phyloP scores from a whole-genome alignment of 2,797 vertebrate genomes.

The Neomorphus geoffroyi region DNA sequence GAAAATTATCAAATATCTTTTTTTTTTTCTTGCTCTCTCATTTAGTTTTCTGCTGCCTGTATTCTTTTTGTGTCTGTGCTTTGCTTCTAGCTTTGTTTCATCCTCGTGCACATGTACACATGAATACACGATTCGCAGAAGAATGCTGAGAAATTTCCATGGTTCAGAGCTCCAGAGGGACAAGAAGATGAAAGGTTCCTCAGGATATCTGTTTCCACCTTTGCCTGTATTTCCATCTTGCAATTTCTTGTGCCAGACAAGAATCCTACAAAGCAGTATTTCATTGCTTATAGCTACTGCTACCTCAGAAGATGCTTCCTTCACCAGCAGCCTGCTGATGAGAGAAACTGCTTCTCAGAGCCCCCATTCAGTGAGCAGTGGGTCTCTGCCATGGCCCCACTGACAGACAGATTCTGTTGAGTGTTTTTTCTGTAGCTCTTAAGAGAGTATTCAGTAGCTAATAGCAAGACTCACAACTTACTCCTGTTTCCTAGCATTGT shows the following conservation, averaged over 20 bases:
- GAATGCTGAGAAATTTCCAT: neutral
- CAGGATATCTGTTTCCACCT: neutral
- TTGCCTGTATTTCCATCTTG: neutral
- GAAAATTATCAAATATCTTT: neutral
- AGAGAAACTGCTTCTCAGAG: neutral
- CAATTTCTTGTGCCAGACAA: neutral
- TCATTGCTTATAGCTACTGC: neutral
- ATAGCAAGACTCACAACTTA: neutral
- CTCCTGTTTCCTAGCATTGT: neutral
- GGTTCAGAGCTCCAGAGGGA: neutral
- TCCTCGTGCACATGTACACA: fast-evolving
- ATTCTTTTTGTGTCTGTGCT: neutral
- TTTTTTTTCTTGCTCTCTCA: neutral
- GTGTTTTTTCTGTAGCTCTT: neutral
- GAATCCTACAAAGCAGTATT: neutral
- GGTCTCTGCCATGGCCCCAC: neutral
- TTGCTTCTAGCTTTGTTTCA: neutral
- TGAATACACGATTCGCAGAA: neutral
- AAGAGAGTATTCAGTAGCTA: neutral
- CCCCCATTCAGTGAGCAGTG: neutral
- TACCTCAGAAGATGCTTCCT: neutral
- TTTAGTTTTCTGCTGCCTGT: neutral
- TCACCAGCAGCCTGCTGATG: neutral
- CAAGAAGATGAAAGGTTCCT: neutral
- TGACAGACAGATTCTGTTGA: fast-evolving